Conservation (phyloP, 2,888 invertebrate species). For the Eurois occulta region DNA sequence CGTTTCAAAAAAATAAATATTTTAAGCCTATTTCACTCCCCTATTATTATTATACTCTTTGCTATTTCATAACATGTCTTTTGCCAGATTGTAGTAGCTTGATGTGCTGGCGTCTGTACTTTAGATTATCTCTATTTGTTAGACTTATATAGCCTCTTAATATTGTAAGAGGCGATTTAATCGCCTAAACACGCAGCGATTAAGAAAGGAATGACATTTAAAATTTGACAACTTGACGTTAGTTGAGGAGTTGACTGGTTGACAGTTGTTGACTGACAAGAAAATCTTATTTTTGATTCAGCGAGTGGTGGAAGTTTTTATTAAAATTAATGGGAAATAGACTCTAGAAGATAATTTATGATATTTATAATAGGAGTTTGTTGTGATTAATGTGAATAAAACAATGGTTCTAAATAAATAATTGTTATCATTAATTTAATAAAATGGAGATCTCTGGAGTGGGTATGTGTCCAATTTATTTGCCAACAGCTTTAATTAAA, state of each 20-base stretch:
- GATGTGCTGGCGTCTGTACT: no score
- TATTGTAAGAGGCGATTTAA: conserved; percentile 3
- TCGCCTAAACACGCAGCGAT: conserved; percentile 28
- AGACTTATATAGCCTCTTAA: no score
- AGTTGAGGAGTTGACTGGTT: neutral
- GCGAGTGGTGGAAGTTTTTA: conserved; percentile 38
- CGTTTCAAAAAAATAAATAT: no score
- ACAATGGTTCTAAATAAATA: conserved; percentile 52
- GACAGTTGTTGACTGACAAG: conserved; percentile 45
- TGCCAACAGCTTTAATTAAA: conserved; percentile 59
- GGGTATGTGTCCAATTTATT: conserved; percentile 75
- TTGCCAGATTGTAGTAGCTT: no score
- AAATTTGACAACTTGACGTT: conserved; percentile 39
- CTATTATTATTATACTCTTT: no score
- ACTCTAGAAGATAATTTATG: conserved; percentile 29
- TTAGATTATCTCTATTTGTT: no score
- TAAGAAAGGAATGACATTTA: conserved; percentile 41
- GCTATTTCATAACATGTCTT: no score
- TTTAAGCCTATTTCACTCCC: no score
- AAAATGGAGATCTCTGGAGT: conserved; percentile 86
- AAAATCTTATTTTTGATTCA: conserved; percentile 59
- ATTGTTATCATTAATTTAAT: conserved; percentile 49
- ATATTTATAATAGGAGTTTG: conserved; percentile 33
- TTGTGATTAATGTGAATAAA: conserved; percentile 33
- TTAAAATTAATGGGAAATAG: conserved; percentile 41